Evolutionary conservation across 2,888 invertebrate genomes (phyloP), one percentile per base, ranked within the genome.

Genomic region (Empis livida): DNA sequence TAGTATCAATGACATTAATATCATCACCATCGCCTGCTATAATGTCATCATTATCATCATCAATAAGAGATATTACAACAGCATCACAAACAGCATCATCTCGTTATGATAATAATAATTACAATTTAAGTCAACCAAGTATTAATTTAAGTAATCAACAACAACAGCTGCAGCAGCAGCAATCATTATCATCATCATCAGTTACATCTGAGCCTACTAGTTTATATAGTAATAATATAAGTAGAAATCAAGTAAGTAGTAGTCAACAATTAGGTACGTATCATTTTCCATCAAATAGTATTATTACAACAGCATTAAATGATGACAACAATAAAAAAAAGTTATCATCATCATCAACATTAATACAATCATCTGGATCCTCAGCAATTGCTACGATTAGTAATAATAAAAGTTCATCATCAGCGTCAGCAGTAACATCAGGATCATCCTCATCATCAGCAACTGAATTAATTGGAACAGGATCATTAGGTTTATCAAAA

Each of bases 21-120:
- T 62, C 63, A 54, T 64, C 66, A 10, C 64, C 68, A 44, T 64
- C 67, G 30, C 63, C 67, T 10, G 65, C 67, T 8, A 64, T 65
- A 2, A 65, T 67, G 42, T 65, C 67, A 3, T 60, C 59, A 32
- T 56, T 58, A 9, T 51, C 52, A 10, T 46, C 49, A 3, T 42
- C 48, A 9, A 41, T 46, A 14, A 37, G 31, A 17, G 48, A 49
- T 23, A 20, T 37, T n/a, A 42, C 44, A 44, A 42, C 44, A 17
- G 30, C 41, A 31, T 16, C 49, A 27, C 47, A 41, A 41, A 20
- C 41, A 41, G 41, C 23, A n/a, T 14, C 41, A 14, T 23, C 20
- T 41, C 20, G 23, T n/a, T 41, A 23, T 41, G 41, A 41, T 23
- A 20, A 41, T n/a, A 35, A 35, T 31, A 50, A 50, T 44, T 50